Evolutionary conservation across 2,797 vertebrate genomes (phyloP), one percentile per base, ranked within the genome.

Genomic region (Diglossa cyanea): DNA sequence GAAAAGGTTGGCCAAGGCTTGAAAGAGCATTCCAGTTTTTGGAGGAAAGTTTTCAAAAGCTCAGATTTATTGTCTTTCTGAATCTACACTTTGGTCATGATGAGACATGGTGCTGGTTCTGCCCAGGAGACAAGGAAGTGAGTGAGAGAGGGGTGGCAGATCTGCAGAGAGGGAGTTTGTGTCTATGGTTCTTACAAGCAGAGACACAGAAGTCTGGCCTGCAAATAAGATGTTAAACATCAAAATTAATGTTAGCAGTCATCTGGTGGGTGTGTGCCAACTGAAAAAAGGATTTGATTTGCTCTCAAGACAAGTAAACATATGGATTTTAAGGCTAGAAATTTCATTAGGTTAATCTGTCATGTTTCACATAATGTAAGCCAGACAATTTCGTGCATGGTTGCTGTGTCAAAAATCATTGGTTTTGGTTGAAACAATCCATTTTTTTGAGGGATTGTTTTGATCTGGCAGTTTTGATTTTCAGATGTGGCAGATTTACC

Each of bases 381-480:
- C 75, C 92, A 96, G 86, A 80, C 53, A 94, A 88, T 95, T 95
- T 95, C 21, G 33, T 65, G 68, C 68, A 18, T 88, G 88, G n/a
- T 63, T 81, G 51, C 76, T 91, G 24, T 77, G 86, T 90, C 73
- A 86, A 88, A 91, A 90, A 86, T 74, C 72, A 66, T 70, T 96
- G 66, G 75, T 68, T 92, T 90, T 75, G 68, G 31, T 92, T 86
- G 93, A 78, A 94, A 62, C 30, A 84, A 47, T 26, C 14, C 12
- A 7, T 55, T 83, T 95, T 90, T 90, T 39, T 68, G 65, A 57
- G 80, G 76, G 45, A 66, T 85, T 63, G 68, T 92, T 96, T 93
- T 92, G 80, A 92, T 95, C 62, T 94, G 86, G 44, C 40, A 76
- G 63, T 79, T 92, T 23, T 50, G 78, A 65, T 86, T 94, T 91